phyloP scores from a whole-genome alignment of 1,140 invertebrate genomes.

The Berghia stephanieae region DNA sequence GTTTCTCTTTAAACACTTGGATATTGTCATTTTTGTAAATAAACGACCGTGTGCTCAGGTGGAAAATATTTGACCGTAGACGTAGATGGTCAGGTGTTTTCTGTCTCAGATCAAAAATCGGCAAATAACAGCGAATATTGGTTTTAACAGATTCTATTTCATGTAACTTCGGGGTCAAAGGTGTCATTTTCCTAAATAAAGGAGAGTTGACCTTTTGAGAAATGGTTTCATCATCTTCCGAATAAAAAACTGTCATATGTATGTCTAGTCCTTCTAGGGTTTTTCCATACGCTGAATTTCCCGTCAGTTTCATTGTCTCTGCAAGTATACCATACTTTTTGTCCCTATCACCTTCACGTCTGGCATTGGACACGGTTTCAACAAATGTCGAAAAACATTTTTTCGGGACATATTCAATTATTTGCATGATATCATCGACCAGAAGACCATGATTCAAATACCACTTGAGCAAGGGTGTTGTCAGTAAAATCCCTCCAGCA shows the following conservation, averaged over 20 bases:
- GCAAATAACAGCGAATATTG: slow-evolving; percentile 17
- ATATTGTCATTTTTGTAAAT: slow-evolving; percentile 21
- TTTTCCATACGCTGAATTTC: slow-evolving; percentile 37
- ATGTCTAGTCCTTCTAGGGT: slow-evolving; percentile 39
- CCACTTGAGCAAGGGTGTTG: slow-evolving; percentile 41
- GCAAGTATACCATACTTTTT: slow-evolving; percentile 37
- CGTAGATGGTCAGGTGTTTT: slow-evolving; percentile 24
- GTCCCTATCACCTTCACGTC: slow-evolving; percentile 37
- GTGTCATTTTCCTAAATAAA: background rate
- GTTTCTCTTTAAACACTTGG: background rate
- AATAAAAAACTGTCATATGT: slow-evolving; percentile 29
- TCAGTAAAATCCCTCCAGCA: slow-evolving; percentile 37
- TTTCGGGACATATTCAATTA: slow-evolving; percentile 38
- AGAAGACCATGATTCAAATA: slow-evolving; percentile 42
- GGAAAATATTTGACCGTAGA: slow-evolving; percentile 29
- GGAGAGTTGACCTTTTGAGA: background rate
- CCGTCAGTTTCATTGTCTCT: slow-evolving; percentile 41
- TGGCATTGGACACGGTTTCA: slow-evolving; percentile 37
- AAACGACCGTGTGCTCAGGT: background rate
- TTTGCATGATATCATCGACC: slow-evolving; percentile 41
- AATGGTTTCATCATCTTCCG: background rate
- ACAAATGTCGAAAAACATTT: slow-evolving; percentile 38
- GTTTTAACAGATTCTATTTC: slow-evolving; percentile 11
- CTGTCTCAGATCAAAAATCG: slow-evolving; percentile 33
- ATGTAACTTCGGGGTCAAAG: background rate